phyloP scores from a whole-genome alignment of 2,888 invertebrate genomes.

The Biston stratarius region DNA sequence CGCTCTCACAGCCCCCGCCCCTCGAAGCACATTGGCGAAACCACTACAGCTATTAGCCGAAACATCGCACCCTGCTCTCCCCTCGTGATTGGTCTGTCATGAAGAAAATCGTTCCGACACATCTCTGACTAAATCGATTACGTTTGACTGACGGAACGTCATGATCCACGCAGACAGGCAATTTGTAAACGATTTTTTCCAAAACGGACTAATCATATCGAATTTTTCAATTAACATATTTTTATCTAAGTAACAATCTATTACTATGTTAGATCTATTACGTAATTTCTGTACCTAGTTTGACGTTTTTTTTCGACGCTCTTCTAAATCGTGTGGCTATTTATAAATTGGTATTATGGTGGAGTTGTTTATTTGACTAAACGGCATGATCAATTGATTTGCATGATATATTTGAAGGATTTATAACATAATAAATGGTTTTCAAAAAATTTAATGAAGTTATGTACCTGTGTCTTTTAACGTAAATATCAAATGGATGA shows the following conservation, averaged over 20 bases:
- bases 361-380: slow-evolving; percentile 33
- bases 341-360: not conserved
- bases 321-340: not conserved
- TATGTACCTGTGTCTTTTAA: not conserved
- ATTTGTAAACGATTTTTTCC: slow-evolving; percentile 20
- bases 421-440: slow-evolving; percentile 10
- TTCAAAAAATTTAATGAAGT: not conserved
- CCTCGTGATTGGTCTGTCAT: slow-evolving; percentile 75
- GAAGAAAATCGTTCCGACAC: slow-evolving; percentile 66
- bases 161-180: slow-evolving; percentile 38
- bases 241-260: not conserved
- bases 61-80: slow-evolving; percentile 50
- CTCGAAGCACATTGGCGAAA: slow-evolving; percentile 39
- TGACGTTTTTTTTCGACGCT: not conserved
- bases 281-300: not conserved
- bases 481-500: not conserved
- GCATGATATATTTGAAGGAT: slow-evolving; percentile 23
- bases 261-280: not conserved
- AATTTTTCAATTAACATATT: no score
- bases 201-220: not conserved
- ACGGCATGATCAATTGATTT: slow-evolving; percentile 24
- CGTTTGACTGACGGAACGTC: slow-evolving; percentile 49
- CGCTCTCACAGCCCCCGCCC: slow-evolving; percentile 20
- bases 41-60: slow-evolving; percentile 47
- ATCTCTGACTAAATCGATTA: slow-evolving; percentile 51